Conservation (phyloP, 2,888 invertebrate genomes). For the Torymus tubicola region DNA sequence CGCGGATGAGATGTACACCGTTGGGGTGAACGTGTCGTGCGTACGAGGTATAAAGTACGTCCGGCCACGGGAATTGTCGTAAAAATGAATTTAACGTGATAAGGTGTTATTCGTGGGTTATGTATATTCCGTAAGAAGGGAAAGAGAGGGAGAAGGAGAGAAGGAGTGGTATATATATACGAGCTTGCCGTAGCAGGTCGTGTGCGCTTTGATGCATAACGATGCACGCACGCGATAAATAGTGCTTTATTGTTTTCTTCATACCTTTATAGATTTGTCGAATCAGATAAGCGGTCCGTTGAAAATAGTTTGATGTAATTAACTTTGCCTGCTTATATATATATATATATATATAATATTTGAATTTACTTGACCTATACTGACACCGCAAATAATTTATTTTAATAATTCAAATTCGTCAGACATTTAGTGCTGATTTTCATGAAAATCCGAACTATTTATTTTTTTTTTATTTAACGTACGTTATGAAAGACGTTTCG, state of each 20-base stretch:
- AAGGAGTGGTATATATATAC: no score
- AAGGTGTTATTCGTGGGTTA: conserved; percentile 23
- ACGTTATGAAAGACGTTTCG: no score
- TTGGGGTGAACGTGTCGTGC: neutral
- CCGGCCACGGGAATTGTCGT: conserved; percentile 4
- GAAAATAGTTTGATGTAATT: no score
- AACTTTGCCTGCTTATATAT: no score
- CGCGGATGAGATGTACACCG: no score
- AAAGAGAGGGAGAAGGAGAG: neutral
- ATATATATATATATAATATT: no score
- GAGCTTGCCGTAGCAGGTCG: no score
- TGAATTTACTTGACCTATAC: no score
- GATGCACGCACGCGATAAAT: neutral
- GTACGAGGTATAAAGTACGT: conserved; percentile 9
- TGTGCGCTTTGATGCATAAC: no score
- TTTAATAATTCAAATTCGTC: neutral
- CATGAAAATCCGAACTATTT: no score
- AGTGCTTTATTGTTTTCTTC: neutral
- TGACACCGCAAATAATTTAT: no score
- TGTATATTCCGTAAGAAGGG: neutral
- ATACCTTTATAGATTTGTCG: neutral
- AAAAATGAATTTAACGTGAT: conserved; percentile 40
- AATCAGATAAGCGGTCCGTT: neutral
- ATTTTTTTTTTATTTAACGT: no score
- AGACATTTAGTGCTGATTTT: neutral